Conservation (phyloP, 2,888 invertebrate species). For the Xanthia icteritia region DNA sequence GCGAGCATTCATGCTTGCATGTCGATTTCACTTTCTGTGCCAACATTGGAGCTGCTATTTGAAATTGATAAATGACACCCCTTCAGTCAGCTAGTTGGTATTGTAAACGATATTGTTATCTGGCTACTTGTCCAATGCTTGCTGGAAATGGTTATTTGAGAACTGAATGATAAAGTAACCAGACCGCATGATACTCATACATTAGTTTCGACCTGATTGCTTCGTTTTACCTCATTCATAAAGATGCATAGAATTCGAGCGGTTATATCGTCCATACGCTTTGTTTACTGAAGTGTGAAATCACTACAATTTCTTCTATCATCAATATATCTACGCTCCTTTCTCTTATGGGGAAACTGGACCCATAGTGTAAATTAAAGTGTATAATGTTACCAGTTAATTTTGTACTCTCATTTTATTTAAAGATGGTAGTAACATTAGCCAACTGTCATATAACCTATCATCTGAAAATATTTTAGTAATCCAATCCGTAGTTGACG, state of each 20-base stretch:
- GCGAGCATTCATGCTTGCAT: conserved; percentile 68
- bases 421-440: conserved; percentile 5
- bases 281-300: conserved; percentile 57
- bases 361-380: not conserved
- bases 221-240: conserved; percentile 70
- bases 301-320: conserved; percentile 48
- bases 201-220: conserved; percentile 75
- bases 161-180: conserved; percentile 64
- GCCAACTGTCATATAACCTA: not conserved
- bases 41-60: conserved; percentile 66
- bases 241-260: conserved; percentile 61
- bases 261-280: conserved; percentile 56
- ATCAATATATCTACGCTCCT: conserved; percentile 21
- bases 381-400: not conserved
- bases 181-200: conserved; percentile 60
- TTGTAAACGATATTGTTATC: conserved; percentile 60
- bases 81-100: conserved; percentile 58
- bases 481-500: conserved; percentile 3
- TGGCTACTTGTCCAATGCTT: conserved; percentile 58
- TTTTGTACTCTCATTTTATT: conserved; percentile 9
- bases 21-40: conserved; percentile 84
- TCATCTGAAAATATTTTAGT: conserved; percentile 8
- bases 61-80: conserved; percentile 63
- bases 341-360: conserved; percentile 29
- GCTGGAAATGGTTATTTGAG: conserved; percentile 67